A percentile compares a stretch with the other conserved stretches of the same genome.
Conservation (phyloP, 2,888 invertebrate species). For the Lampropteryx suffumata region DNA sequence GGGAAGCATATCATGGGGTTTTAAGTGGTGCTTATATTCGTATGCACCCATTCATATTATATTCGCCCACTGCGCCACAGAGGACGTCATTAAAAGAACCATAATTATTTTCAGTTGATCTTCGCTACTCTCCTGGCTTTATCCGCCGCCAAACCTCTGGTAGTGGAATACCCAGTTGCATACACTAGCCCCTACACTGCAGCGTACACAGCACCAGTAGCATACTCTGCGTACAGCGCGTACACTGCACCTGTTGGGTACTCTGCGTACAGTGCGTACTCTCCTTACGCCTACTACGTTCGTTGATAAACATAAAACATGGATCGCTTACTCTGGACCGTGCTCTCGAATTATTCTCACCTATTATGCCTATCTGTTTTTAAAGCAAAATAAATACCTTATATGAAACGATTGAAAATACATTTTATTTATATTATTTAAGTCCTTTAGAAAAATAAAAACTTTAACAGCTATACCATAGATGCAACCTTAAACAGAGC, state of each 20-base stretch:
- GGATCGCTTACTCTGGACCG: neutral
- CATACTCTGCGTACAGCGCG: conserved; percentile 54
- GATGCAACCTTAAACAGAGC: too few species aligned
- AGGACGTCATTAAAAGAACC: too few species aligned
- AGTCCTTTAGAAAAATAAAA: too few species aligned
- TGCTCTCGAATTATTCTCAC: conserved; percentile 13
- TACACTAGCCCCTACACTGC: conserved; percentile 74
- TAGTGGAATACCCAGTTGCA: conserved; percentile 63
- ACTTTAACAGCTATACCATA: too few species aligned
- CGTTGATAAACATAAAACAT: conserved; percentile 42
- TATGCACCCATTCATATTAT: too few species aligned
- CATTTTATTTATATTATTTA: neutral
- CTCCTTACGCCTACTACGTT: conserved; percentile 66
- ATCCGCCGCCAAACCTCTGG: conserved; percentile 74
- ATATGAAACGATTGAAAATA: neutral
- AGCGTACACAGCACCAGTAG: conserved; percentile 78
- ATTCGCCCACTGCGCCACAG: too few species aligned
- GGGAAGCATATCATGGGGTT: too few species aligned
- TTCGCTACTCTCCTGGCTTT: conserved; percentile 80
- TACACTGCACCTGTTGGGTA: conserved; percentile 56
- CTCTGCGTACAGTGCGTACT: conserved; percentile 58
- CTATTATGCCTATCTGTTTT: conserved; percentile 7
- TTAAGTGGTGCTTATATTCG: too few species aligned
- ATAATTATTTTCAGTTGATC: conserved; percentile 58
- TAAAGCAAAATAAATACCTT: conserved; percentile 16